Evolutionary conservation across 2,797 vertebrate genomes (phyloP).

Genomic region (Anableps anableps): DNA sequence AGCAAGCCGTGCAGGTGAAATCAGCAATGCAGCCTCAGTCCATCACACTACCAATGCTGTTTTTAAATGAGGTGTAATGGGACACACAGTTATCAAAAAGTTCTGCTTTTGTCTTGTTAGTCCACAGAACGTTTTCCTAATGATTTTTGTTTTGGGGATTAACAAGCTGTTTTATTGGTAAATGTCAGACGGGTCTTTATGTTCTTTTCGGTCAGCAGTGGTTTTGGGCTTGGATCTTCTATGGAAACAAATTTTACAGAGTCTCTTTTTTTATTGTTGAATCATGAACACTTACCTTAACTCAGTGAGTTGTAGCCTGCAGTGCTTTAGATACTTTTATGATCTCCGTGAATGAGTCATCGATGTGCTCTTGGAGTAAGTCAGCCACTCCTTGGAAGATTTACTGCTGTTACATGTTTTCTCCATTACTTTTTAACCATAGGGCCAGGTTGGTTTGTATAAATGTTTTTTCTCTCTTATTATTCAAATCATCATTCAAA

Average conservation of each 20-base stretch:
- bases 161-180: not conserved
- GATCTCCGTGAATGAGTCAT: not conserved
- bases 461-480: not conserved
- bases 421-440: not conserved
- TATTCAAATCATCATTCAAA: not conserved
- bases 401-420: not conserved
- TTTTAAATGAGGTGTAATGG: not conserved
- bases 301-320: not conserved
- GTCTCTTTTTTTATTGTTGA: not conserved
- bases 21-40: not conserved
- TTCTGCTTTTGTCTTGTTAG: not conserved
- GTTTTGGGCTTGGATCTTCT: not conserved
- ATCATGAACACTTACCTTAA: not conserved
- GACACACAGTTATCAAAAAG: not conserved
- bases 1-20: not conserved
- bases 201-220: not conserved
- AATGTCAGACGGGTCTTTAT: not conserved
- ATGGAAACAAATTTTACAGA: not conserved
- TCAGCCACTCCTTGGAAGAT: conserved; percentile 3
- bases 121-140: not conserved
- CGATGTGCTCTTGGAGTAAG: not conserved
- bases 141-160: too few relatives aligned
- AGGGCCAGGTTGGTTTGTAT: not conserved
- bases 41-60: not conserved
- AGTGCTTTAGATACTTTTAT: not conserved